Conservation (phyloP, 2,113 vertebrate species). For the Psittacula cyanocephala region DNA sequence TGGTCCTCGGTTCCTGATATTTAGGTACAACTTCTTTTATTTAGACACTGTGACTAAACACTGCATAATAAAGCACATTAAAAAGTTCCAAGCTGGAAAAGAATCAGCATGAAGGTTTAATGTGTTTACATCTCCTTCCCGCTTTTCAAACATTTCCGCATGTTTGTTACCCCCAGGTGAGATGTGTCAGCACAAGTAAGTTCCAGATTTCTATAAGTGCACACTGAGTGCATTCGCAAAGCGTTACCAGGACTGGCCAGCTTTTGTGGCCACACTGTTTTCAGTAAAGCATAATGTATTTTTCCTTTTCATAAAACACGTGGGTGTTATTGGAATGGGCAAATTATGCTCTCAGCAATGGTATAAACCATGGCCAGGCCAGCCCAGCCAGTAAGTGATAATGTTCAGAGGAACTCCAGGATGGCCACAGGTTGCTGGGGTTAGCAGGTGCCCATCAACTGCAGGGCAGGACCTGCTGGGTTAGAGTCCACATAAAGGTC, state of each 20-base stretch:
- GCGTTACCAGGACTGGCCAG: background rate
- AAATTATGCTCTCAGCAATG: background rate
- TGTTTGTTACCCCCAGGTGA: background rate
- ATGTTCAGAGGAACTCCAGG: background rate
- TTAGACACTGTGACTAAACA: background rate
- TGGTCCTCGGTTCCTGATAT: background rate
- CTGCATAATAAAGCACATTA: background rate
- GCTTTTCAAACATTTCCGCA: background rate
- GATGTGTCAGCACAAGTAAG: background rate
- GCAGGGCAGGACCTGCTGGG: background rate
- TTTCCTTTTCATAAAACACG: background rate
- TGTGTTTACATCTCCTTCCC: background rate
- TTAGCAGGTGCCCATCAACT: background rate
- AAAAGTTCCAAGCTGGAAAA: background rate
- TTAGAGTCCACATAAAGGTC: background rate
- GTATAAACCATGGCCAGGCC: background rate
- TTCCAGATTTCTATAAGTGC: background rate
- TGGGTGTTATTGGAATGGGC: rapidly evolving
- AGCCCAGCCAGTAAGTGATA: rapidly evolving
- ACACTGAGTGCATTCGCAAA: rapidly evolving
- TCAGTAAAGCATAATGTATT: background rate
- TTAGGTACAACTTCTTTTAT: background rate
- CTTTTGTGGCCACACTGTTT: background rate
- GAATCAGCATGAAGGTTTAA: background rate
- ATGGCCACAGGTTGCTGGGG: background rate